Conservation (phyloP, 1,140 invertebrate genomes). For the Xylocopa sonorina region DNA sequence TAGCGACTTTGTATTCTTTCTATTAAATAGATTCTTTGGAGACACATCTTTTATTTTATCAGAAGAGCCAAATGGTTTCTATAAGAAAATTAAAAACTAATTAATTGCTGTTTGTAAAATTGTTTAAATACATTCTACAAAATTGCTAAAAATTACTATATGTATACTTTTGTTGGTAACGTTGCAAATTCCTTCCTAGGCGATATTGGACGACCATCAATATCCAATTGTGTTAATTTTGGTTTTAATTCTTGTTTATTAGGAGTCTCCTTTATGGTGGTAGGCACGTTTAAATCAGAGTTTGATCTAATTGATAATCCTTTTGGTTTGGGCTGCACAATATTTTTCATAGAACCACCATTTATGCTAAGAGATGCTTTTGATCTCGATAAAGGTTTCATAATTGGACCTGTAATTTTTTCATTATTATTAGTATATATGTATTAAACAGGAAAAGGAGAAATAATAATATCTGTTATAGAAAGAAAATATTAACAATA, state of each 20-base stretch:
- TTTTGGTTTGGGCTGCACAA: conserved; percentile 55
- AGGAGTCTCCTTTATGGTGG: not conserved
- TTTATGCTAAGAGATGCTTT: conserved; percentile 35
- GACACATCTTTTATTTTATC: conserved; percentile 19
- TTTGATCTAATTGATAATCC: conserved; percentile 69
- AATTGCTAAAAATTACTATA: too few species aligned
- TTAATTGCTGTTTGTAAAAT: too few species aligned
- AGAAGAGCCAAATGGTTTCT: not conserved
- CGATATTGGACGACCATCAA: conserved; percentile 35
- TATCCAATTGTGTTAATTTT: conserved; percentile 50
- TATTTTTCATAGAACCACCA: conserved; percentile 34
- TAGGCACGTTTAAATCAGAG: conserved; percentile 64
- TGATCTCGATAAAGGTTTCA: conserved; percentile 20
- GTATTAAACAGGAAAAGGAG: not conserved
- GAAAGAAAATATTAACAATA: not conserved
- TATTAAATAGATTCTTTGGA: conserved; percentile 39
- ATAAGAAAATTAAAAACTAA: conserved; percentile 5
- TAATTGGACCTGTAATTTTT: conserved; percentile 32
- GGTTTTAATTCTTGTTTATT: conserved; percentile 21
- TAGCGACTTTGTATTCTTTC: conserved; percentile 42
- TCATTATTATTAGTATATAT: conserved; percentile 8
- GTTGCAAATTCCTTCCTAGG: conserved; percentile 44
- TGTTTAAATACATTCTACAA: too few species aligned
- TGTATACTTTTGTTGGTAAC: too few species aligned
- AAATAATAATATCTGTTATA: not conserved